A percentile compares a stretch with the other conserved stretches of the same genome.
phyloP scores from a whole-genome alignment of 2,113 vertebrate species.

The Lates calcarifer region DNA sequence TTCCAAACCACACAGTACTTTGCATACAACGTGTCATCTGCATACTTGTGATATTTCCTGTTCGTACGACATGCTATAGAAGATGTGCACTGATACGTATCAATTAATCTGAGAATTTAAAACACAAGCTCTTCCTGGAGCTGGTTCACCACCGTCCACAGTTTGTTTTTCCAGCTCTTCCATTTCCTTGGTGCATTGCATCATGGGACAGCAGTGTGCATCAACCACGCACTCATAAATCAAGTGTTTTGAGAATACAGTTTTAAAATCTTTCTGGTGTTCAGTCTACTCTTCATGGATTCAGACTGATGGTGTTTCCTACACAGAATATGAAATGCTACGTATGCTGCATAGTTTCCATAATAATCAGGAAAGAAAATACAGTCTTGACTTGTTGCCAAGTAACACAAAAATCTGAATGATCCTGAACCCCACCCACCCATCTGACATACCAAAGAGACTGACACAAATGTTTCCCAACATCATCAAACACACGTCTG shows the following conservation, averaged over 20 bases:
- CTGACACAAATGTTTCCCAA: neutral
- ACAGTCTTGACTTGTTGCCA: neutral
- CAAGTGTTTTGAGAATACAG: neutral
- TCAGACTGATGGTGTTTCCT: neutral
- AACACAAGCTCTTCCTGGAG: too few species aligned
- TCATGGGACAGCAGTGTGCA: neutral
- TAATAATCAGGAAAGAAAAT: neutral
- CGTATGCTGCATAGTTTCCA: neutral
- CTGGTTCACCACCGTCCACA: too few species aligned
- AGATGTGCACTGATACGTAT: too few species aligned
- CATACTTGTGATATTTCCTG: too few species aligned
- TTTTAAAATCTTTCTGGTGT: neutral
- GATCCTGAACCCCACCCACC: slow-evolving; percentile 18
- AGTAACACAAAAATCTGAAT: neutral
- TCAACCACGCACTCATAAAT: neutral
- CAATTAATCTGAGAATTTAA: too few species aligned
- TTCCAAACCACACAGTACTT: too few species aligned
- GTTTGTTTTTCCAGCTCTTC: neutral
- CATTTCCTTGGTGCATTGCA: neutral
- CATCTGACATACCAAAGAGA: neutral
- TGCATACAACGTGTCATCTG: too few species aligned
- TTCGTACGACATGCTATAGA: too few species aligned
- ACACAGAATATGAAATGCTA: neutral
- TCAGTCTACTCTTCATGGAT: neutral
- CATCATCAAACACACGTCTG: slow-evolving; percentile 14